Base-by-base conservation (phyloP, 2,113 vertebrate species). In the Cyanistes caeruleus region DNA sequence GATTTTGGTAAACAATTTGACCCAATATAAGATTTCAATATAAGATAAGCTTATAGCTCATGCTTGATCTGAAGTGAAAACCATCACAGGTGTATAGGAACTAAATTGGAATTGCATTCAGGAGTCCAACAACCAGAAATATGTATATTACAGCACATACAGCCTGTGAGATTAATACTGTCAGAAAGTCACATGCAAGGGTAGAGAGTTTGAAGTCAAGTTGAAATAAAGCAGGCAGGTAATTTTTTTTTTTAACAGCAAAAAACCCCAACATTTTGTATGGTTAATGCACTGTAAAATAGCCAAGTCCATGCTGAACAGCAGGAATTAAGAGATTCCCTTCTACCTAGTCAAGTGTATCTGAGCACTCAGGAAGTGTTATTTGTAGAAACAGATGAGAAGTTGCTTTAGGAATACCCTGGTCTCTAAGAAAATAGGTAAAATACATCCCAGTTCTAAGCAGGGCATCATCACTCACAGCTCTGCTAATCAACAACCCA, bases 211-310 rank as follows among this genome's bases (percentile, higher is more conserved):
- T 92, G 51, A 70, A 95, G 31, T 72, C 74, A 91, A 92, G 64
- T 68, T 95, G 58, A 96, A 94, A 94, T 94, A 85, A 96, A 86
- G 7, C 67, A 89, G 76, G 51, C 65, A 94, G 89, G 48, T 56
- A 22, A 16, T 46, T 62, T 48, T 59, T 78, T 83, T n/a, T n/a
- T 59, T 64, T 76, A 72, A 70, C 68, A 95, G 63, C 28, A 90
- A 86, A 53, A 95, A 92, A 41, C 41, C 41, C 41, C 41, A 41
- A 41, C 30, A 60, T 81, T 90, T 62, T 93, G 5, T 80, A 59
- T 77, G 67, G 49, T 88, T 91, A 96, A 90, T 70, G 46, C 70
- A 23, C 74, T 94, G 93, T 70, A 95, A 96, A 89, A 95, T 59
- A 88, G 46, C 33, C 19, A 44, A 83, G 37, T 51, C 67, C 46